A percentile compares a stretch with the other conserved stretches of the same genome.
Conservation (phyloP, 2,888 invertebrate genomes). For the Macrosoma leucophasiata region DNA sequence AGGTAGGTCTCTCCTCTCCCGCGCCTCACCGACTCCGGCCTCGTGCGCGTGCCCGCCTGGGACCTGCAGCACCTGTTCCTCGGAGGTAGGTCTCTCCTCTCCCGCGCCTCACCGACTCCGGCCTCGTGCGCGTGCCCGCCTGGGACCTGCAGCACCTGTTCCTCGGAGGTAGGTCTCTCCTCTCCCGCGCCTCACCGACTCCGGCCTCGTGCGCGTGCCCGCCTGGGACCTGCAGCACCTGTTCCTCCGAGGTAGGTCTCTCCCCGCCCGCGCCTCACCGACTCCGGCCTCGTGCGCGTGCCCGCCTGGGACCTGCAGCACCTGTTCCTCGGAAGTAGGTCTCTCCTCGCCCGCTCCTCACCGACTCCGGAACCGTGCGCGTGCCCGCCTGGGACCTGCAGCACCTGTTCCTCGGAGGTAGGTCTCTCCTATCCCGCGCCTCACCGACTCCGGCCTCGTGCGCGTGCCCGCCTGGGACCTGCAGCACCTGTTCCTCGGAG, state of each 20-base stretch:
- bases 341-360: too few species aligned
- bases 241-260: conserved; percentile 88
- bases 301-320: conserved; percentile 92
- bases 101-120: conserved; percentile 85
- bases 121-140: conserved; percentile 86
- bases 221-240: conserved; percentile 84
- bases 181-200: conserved; percentile 86
- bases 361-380: conserved; percentile 86
- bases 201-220: conserved; percentile 87
- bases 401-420: conserved; percentile 88
- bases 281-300: conserved; percentile 86
- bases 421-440: too few species aligned
- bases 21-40: conserved; percentile 85
- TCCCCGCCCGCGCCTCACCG: conserved; percentile 84
- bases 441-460: conserved; percentile 87
- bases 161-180: conserved; percentile 86
- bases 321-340: conserved; percentile 87
- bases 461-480: conserved; percentile 90
- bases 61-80: conserved; percentile 90
- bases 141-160: conserved; percentile 92
- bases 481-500: conserved; percentile 89
- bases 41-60: conserved; percentile 89
- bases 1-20: conserved; percentile 87
- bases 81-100: conserved; percentile 89
- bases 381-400: conserved; percentile 91